Percentiles rank a stretch among this genome's conserved stretches.
phyloP scores from a whole-genome alignment of 2,113 vertebrate species.

The Anthoscopus minutus region DNA sequence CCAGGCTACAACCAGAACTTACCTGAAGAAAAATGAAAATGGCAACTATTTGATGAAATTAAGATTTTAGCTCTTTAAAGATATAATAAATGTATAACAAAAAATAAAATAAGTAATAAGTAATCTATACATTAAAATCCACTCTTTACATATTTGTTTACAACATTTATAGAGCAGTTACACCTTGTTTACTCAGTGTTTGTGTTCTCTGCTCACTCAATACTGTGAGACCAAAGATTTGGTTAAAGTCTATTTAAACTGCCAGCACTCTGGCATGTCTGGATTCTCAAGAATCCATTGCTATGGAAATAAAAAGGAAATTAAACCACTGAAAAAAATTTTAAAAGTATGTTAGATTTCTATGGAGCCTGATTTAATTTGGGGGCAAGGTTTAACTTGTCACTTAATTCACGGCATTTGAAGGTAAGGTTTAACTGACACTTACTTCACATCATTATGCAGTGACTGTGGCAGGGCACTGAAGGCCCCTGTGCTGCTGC shows the following conservation, averaged over 20 bases:
- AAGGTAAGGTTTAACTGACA: background rate
- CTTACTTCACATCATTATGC: background rate
- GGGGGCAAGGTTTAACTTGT: background rate
- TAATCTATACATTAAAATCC: background rate
- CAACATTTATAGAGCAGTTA: background rate
- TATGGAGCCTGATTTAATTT: background rate
- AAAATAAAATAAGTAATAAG: background rate
- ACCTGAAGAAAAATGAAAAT: background rate
- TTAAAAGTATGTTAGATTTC: background rate
- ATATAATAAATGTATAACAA: background rate
- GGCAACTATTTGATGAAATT: background rate
- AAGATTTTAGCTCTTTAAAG: background rate
- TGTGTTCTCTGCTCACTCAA: background rate
- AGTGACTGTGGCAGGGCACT: background rate
- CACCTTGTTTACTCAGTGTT: background rate
- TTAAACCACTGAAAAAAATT: slow-evolving; percentile 36
- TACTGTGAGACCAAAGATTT: background rate
- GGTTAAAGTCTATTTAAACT: background rate
- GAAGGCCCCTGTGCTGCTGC: background rate
- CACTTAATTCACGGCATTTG: background rate
- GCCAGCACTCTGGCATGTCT: slow-evolving; percentile 37
- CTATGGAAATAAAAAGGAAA: slow-evolving; percentile 56
- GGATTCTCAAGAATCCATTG: slow-evolving; percentile 46
- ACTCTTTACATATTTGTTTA: background rate
- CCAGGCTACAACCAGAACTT: background rate